Evolutionary conservation across 2,888 invertebrate genomes (phyloP), one percentile per base, ranked within the genome.

Genomic region (Caenorhabditis drosophilae): DNA sequence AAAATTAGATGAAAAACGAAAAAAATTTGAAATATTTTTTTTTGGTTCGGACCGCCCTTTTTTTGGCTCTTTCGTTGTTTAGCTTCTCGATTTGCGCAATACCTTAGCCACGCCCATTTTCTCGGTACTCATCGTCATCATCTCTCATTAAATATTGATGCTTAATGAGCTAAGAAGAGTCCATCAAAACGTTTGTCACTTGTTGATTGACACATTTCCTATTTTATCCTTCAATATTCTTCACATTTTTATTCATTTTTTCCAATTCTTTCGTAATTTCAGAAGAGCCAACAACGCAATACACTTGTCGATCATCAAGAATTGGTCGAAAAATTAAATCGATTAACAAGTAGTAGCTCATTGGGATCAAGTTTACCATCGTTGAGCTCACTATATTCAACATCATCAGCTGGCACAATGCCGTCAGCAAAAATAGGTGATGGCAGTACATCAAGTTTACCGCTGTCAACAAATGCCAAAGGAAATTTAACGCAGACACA

Each of bases 371-470:
- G 69, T 53, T 58, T 70, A 46, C 71, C 73, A 18, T 71, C 71
- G 15, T 52, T 73, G 45, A 70, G 76, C 46, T 73, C 73, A 6
- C 60, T 77, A 6, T 70, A 72, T 50, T 68, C 73, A 3, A 58
- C 59, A 31, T 69, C 72, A 35, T 74, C 73, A 12, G 45, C 51
- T 35, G 53, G 64, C 47, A 54, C 64, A 20, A 77, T 77, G 76
- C 76, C 77, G 16, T 59, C 75, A 34, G 75, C 73, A 15, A 72
- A 74, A 51, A 73, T 76, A 11, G 70, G 69, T 20, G 76, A 76
- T 48, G 68, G 71, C 31, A 64, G 67, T 31, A 66, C 53, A 4
- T 55, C 58, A 18, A 70, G 66, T 50, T 58, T 66, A 31, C 64
- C 64, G n/a, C 52, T 53, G 25, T 48, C 50, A 4, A 22, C 41